Percentiles rank a stretch among this genome's conserved stretches.
phyloP scores from a whole-genome alignment of 2,797 vertebrate species.

The Danio kyathit region DNA sequence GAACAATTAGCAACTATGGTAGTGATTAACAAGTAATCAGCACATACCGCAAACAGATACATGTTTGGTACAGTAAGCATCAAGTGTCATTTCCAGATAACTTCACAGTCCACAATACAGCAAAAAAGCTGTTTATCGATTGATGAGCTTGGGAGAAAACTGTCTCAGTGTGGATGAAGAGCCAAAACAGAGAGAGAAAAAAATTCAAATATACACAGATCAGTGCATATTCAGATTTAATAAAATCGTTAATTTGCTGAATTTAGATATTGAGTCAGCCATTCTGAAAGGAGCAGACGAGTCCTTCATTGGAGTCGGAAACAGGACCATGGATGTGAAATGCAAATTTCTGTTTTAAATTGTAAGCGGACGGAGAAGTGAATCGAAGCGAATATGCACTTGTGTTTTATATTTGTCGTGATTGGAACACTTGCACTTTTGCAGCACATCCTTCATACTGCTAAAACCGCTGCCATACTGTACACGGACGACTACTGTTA shows the following conservation, averaged over 20 bases:
- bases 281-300: no score
- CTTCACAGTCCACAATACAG: no score
- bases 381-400: background rate
- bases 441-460: slow-evolving; percentile 59
- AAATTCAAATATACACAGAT: no score
- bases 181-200: no score
- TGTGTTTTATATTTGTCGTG: slow-evolving; percentile 25
- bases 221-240: background rate
- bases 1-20: no score
- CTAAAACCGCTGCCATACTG: slow-evolving; percentile 62
- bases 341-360: background rate
- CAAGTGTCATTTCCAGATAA: no score
- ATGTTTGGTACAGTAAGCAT: no score
- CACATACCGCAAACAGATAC: no score
- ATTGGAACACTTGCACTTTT: slow-evolving; percentile 44
- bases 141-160: no score
- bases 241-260: background rate
- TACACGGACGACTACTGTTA: slow-evolving; percentile 10
- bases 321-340: slow-evolving; percentile 1
- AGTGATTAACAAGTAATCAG: no score
- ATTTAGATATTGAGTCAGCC: background rate
- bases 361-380: background rate
- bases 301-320: background rate
- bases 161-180: no score
- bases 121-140: no score